Percentiles rank a stretch among this genome's conserved stretches.
Conservation (phyloP, 1,140 invertebrate genomes). For the Dolichoris vasculosae region DNA sequence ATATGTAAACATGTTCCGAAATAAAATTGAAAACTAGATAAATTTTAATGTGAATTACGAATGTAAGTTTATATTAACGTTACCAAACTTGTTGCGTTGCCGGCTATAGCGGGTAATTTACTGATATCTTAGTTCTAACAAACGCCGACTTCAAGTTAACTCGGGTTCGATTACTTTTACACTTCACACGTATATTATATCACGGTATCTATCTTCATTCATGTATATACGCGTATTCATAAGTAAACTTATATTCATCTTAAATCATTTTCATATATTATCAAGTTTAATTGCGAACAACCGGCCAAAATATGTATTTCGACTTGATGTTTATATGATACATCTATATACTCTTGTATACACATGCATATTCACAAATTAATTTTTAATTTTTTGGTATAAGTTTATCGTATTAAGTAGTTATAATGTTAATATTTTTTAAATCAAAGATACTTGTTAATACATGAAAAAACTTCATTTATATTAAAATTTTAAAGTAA, state of each 20-base stretch:
- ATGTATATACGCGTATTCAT: neutral
- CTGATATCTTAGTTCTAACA: neutral
- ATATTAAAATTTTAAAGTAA: too few species aligned
- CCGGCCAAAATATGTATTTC: too few species aligned
- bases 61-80: neutral
- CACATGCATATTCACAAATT: too few species aligned
- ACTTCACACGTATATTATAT: neutral
- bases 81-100: neutral
- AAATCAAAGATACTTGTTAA: too few species aligned
- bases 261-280: neutral
- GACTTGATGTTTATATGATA: too few species aligned
- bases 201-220: neutral
- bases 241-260: neutral
- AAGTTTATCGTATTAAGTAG: too few species aligned
- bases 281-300: neutral
- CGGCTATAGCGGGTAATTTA: neutral
- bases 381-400: too few species aligned
- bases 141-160: neutral
- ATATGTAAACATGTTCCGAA: neutral
- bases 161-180: neutral
- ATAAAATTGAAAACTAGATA: conserved; percentile 4
- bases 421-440: too few species aligned
- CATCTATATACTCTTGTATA: too few species aligned
- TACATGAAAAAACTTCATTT: too few species aligned
- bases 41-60: neutral